phyloP scores from a whole-genome alignment of 92 coral and sea anemone genomes.

The Isaurus tuberculatus region DNA sequence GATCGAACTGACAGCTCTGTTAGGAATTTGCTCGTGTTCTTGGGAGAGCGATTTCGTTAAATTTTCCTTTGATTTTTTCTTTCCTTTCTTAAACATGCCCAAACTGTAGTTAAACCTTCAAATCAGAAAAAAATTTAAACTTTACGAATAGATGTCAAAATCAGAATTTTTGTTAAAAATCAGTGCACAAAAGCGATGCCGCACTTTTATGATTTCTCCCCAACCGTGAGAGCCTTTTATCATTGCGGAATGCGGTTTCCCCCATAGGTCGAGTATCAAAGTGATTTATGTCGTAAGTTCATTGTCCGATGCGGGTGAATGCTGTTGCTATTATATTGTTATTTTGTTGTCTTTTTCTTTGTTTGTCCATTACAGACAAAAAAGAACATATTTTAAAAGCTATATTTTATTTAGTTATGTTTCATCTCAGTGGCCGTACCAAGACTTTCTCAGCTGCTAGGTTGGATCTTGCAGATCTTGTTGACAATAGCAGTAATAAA shows the following conservation, averaged over 20 bases:
- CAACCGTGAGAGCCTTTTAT: neutral
- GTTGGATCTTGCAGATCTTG: too few relatives aligned
- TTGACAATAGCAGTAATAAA: too few relatives aligned
- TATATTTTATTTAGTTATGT: too few relatives aligned
- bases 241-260: constrained; percentile 16
- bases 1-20: neutral
- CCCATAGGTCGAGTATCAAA: neutral
- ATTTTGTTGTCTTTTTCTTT: too few relatives aligned
- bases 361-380: too few relatives aligned
- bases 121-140: neutral
- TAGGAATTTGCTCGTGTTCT: neutral
- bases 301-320: too few relatives aligned
- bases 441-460: too few relatives aligned
- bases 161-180: neutral
- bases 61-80: constrained; percentile 68
- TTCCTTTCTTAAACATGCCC: constrained; percentile 78
- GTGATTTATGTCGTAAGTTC: too few relatives aligned
- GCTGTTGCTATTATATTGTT: too few relatives aligned
- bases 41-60: constrained; percentile 16
- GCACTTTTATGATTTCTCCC: neutral
- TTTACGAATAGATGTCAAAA: too few relatives aligned
- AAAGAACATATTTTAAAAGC: too few relatives aligned
- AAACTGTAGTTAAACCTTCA: neutral
- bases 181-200: neutral
- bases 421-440: too few relatives aligned